Evolutionary conservation across 2,113 vertebrate genomes (phyloP).

Genomic region (Suncus etruscus): DNA sequence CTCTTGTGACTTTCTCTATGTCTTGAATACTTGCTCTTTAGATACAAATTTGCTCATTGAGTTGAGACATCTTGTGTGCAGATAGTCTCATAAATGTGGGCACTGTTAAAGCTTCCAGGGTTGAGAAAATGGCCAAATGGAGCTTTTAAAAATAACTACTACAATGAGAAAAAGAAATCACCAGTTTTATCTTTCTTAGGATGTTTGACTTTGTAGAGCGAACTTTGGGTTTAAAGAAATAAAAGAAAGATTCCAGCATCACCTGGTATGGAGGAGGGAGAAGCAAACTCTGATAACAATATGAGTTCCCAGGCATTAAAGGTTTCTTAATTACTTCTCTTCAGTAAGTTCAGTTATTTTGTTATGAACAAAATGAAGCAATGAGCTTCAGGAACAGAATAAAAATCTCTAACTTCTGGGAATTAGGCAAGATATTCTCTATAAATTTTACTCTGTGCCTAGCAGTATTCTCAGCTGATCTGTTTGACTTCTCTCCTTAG

Average conservation of each 20-base stretch:
- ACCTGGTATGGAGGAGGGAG: slow-evolving; percentile 48
- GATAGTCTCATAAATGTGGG: slow-evolving; percentile 39
- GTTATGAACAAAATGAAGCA: slow-evolving; percentile 73
- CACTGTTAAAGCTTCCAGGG: slow-evolving; percentile 16
- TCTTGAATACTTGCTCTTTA: slow-evolving; percentile 6
- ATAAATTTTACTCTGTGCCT: neutral
- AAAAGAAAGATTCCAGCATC: slow-evolving; percentile 42
- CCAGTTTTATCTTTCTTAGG: slow-evolving; percentile 57
- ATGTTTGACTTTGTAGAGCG: slow-evolving; percentile 73
- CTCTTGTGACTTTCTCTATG: neutral
- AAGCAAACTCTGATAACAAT: slow-evolving; percentile 52
- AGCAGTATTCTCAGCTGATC: neutral
- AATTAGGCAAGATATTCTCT: slow-evolving; percentile 10
- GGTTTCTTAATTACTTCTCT: slow-evolving; percentile 77
- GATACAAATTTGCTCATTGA: neutral
- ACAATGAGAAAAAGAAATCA: slow-evolving; percentile 28
- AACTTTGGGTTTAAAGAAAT: slow-evolving; percentile 82
- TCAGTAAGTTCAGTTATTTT: slow-evolving; percentile 70
- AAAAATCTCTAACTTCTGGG: slow-evolving; percentile 15
- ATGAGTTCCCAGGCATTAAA: slow-evolving; percentile 66
- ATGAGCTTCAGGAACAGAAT: slow-evolving; percentile 52
- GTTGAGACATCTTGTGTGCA: slow-evolving; percentile 19
- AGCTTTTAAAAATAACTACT: slow-evolving; percentile 66
- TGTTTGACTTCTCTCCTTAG: slow-evolving; percentile 1
- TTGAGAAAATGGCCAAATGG: slow-evolving; percentile 35